Evolutionary conservation across 2,888 invertebrate species (phyloP).

Genomic region (Agrochola litura): DNA sequence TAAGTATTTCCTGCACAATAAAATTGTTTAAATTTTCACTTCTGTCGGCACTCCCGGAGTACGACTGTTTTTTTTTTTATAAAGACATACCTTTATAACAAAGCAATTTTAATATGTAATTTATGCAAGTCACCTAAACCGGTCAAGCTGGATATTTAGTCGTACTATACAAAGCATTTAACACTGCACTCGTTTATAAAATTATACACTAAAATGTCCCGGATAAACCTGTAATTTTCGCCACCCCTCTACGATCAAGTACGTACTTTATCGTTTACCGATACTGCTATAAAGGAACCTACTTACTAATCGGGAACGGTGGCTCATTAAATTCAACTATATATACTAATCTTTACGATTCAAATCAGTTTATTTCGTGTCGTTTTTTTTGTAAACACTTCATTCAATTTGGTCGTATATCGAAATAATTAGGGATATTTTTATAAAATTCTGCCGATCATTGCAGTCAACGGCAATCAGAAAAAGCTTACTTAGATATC

Average conservation of each 20-base stretch:
- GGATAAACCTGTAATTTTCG: not conserved
- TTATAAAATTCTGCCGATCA: not conserved
- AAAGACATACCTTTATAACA: not conserved
- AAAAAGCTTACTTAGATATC: too few relatives aligned
- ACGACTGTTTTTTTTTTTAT: not conserved
- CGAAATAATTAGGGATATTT: not conserved
- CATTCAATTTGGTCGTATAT: not conserved
- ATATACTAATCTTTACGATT: conserved; percentile 6
- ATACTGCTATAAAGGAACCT: conserved; percentile 17
- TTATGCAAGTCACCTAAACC: too few relatives aligned
- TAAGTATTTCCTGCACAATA: too few relatives aligned
- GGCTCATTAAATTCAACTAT: conserved; percentile 8
- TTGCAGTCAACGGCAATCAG: too few relatives aligned
- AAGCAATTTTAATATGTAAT: not conserved
- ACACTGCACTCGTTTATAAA: too few relatives aligned
- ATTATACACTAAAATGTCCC: not conserved
- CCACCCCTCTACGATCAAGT: conserved; percentile 13
- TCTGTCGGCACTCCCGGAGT: too few relatives aligned
- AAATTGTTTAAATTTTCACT: too few relatives aligned
- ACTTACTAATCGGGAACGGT: conserved; percentile 2
- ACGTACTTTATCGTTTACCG: conserved; percentile 37
- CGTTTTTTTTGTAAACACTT: not conserved
- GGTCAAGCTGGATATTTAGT: too few relatives aligned
- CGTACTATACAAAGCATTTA: too few relatives aligned
- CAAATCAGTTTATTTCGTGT: not conserved